Evolutionary conservation across 2,113 vertebrate species (phyloP).

Genomic region (Pleuronectes platessa): DNA sequence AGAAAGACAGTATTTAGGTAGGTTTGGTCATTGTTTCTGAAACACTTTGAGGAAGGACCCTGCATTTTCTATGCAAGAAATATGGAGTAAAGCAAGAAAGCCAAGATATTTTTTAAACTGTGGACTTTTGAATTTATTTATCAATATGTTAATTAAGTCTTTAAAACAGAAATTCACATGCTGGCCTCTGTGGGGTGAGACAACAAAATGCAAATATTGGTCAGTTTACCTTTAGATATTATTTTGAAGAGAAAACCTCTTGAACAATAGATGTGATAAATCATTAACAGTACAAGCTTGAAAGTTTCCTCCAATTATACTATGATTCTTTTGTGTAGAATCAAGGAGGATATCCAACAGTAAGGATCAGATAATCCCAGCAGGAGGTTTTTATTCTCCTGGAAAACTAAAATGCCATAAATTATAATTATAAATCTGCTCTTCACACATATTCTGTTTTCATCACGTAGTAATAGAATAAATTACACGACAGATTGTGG

Average conservation of each 20-base stretch:
- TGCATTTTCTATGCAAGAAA: too few species aligned
- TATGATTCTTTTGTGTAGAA: neutral
- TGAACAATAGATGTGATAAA: neutral
- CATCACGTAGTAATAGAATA: slow-evolving; percentile 9
- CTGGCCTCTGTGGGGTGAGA: too few species aligned
- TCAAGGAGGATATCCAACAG: neutral
- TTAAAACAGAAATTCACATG: too few species aligned
- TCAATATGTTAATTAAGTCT: too few species aligned
- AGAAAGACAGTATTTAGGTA: too few species aligned
- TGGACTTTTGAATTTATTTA: too few species aligned
- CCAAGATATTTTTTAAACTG: too few species aligned
- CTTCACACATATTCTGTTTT: slow-evolving; percentile 18
- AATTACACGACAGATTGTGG: slow-evolving; percentile 3
- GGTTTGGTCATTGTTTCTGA: too few species aligned
- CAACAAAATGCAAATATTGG: neutral
- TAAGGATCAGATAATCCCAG: neutral
- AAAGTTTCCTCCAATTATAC: neutral
- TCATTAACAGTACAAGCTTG: neutral
- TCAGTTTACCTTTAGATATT: neutral
- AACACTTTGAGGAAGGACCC: too few species aligned
- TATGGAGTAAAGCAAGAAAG: too few species aligned
- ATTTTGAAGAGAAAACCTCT: neutral
- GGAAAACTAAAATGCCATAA: neutral
- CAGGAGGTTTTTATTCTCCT: neutral
- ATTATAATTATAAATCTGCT: slow-evolving; percentile 7